Evolutionary conservation across 2,113 vertebrate genomes (phyloP).

Genomic region (Uria lomvia): DNA sequence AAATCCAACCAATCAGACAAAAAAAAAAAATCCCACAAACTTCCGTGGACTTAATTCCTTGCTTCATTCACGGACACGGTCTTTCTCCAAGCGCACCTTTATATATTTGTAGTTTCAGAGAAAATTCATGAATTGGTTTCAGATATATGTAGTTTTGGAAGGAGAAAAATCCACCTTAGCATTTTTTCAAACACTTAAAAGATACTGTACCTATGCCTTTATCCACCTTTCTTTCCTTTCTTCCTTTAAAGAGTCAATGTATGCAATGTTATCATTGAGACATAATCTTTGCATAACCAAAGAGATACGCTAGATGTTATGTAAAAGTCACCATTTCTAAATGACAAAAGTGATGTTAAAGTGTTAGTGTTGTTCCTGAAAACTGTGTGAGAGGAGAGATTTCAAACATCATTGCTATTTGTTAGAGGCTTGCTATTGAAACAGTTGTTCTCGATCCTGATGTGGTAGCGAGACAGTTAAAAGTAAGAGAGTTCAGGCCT

Average conservation of each 20-base stretch:
- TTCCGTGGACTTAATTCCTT: background rate
- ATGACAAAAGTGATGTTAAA: background rate
- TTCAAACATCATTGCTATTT: background rate
- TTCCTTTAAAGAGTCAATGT: background rate
- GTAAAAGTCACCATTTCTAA: background rate
- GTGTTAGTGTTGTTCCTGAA: background rate
- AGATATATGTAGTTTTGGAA: background rate
- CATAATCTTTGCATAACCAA: background rate
- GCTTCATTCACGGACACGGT: background rate
- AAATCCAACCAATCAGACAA: background rate
- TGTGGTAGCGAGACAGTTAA: background rate
- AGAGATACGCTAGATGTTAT: background rate
- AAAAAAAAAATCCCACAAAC: background rate
- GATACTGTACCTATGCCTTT: background rate
- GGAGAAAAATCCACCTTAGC: background rate
- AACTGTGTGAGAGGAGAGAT: background rate
- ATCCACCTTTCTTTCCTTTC: background rate
- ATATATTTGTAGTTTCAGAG: background rate
- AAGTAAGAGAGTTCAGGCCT: background rate
- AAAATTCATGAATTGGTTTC: background rate
- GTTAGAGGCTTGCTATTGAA: background rate
- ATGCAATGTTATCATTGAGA: background rate
- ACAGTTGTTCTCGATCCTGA: background rate
- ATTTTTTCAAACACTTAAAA: slow-evolving; percentile 12
- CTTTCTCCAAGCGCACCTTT: background rate